Percentiles rank a stretch among this genome's conserved stretches.
phyloP scores from a whole-genome alignment of 1,140 invertebrate genomes.

The Steinernema feltiae region DNA sequence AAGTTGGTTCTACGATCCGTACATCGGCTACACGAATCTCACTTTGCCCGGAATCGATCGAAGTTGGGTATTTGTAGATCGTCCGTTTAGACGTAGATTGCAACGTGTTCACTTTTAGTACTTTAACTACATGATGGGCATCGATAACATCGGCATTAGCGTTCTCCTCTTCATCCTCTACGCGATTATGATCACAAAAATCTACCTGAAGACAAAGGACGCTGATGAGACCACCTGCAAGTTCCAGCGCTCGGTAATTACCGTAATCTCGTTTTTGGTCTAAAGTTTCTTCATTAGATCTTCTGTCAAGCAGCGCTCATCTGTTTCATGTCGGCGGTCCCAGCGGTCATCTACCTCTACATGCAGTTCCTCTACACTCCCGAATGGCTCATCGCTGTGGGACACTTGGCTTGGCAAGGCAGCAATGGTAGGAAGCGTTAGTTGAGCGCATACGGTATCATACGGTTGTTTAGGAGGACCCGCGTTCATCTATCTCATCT shows the following conservation, averaged over 20 bases:
- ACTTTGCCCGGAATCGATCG: not conserved
- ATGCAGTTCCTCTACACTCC: not conserved
- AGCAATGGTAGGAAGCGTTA: not conserved
- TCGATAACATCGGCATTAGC: not conserved
- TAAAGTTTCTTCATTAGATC: not conserved
- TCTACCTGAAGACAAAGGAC: not conserved
- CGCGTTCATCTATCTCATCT: constrained; percentile 10
- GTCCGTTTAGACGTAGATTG: not conserved
- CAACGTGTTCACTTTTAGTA: not conserved
- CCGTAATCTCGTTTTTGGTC: not conserved
- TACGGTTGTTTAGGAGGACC: constrained; percentile 6
- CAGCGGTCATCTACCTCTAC: not conserved
- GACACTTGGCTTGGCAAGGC: not conserved
- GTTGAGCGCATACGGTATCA: not conserved
- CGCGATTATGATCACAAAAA: not conserved
- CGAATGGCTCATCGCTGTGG: not conserved
- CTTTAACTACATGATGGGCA: not conserved
- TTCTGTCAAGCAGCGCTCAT: not conserved
- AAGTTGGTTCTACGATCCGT: constrained; percentile 1
- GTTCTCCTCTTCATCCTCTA: not conserved
- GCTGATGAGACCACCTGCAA: not conserved
- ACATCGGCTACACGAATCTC: not conserved
- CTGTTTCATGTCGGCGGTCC: not conserved
- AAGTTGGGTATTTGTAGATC: not conserved
- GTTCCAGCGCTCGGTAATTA: not conserved